Evolutionary conservation across 2,797 vertebrate species (phyloP).

Genomic region (Cryptoblepharus egeriae): DNA sequence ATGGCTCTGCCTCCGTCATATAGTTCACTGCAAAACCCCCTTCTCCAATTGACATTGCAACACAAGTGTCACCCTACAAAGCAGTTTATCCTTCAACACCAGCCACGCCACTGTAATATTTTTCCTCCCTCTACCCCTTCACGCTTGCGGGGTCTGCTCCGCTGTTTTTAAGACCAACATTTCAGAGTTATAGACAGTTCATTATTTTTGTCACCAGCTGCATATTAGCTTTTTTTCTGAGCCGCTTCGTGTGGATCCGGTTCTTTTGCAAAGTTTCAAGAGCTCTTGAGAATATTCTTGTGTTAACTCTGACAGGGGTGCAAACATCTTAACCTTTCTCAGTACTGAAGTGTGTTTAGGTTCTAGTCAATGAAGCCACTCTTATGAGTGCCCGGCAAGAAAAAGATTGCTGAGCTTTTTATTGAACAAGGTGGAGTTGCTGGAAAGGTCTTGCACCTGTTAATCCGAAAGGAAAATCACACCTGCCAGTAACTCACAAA

Average conservation of each 20-base stretch:
- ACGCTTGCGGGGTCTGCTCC: background rate
- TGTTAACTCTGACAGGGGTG: background rate
- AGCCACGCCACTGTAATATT: background rate
- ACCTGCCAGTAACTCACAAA: too few relatives aligned
- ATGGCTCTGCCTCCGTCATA: constrained; percentile 23
- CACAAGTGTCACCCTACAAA: background rate
- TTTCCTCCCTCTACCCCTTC: background rate
- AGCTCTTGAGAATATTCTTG: background rate
- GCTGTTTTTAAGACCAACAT: constrained; percentile 20
- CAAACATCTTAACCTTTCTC: background rate
- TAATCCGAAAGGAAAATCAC: too few relatives aligned
- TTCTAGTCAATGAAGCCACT: background rate
- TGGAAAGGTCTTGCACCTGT: background rate
- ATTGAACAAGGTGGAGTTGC: background rate
- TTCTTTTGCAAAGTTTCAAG: constrained; percentile 18
- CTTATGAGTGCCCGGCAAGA: background rate
- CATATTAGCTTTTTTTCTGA: background rate
- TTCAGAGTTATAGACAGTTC: background rate
- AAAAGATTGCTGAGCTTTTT: background rate
- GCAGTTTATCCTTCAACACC: constrained; percentile 42
- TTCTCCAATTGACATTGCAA: constrained; percentile 28
- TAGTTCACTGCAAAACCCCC: constrained; percentile 29
- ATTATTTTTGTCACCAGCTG: constrained; percentile 1
- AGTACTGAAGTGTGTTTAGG: background rate
- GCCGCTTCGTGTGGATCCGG: background rate